A percentile compares a stretch with the other conserved stretches of the same genome.
These are phyloP conservation scores for Agonopterix arenella DNA, from an alignment of 2,888 invertebrate species.

Conservation along the genomic window DNA sequence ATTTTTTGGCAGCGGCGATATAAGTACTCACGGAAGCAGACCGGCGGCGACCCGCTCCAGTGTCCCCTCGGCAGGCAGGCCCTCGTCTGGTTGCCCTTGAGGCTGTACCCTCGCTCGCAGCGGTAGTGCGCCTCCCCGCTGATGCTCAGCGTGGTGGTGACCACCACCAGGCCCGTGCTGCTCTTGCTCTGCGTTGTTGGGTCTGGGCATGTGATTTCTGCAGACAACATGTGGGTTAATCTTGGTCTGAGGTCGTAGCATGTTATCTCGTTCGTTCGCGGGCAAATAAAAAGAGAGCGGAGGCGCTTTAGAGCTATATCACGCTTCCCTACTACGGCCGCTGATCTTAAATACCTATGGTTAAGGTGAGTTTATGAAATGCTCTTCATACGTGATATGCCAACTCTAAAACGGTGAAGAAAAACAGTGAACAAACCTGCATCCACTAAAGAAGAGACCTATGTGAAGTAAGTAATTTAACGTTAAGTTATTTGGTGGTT, in stretches of 20 bases:
- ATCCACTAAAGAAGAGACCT: no score
- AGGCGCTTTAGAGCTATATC: no score
- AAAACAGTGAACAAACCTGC: no score
- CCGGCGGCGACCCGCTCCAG: constrained; percentile 88
- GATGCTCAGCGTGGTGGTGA: constrained; percentile 81
- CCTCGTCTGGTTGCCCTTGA: constrained; percentile 88
- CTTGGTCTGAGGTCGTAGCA: background rate
- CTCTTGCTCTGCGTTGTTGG: constrained; percentile 77
- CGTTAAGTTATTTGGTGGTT: no score
- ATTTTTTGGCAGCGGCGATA: background rate
- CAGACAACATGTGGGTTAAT: constrained; percentile 9
- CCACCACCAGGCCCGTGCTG: constrained; percentile 74
- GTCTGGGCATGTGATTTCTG: constrained; percentile 87
- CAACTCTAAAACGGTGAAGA: no score
- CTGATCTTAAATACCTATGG: no score
- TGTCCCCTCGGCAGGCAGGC: constrained; percentile 85
- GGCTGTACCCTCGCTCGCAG: constrained; percentile 87
- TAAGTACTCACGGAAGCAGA: constrained; percentile 86
- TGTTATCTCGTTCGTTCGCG: no score
- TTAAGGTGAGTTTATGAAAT: no score
- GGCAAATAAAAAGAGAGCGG: no score
- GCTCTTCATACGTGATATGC: no score
- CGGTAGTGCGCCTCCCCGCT: constrained; percentile 88
- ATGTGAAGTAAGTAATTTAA: no score
- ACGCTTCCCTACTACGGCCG: no score